phyloP scores from a whole-genome alignment of 1,140 invertebrate genomes.

The Drosophila repleta region DNA sequence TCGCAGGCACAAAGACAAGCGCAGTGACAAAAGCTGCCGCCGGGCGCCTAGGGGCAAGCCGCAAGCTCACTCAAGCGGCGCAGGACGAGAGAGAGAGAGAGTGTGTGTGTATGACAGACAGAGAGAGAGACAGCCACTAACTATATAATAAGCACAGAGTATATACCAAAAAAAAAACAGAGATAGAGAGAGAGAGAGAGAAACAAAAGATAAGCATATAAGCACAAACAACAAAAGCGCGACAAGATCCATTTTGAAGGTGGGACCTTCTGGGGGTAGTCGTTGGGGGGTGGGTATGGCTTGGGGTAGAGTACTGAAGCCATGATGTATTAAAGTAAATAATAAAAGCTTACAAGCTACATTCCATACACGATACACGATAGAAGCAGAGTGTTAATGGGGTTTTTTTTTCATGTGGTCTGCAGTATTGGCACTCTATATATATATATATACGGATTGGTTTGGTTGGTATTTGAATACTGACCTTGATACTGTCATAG shows the following conservation, averaged over 20 bases:
- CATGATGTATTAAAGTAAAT: slow-evolving; percentile 45
- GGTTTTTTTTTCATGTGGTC: background rate
- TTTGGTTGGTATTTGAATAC: slow-evolving; percentile 67
- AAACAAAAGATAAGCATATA: slow-evolving; percentile 67
- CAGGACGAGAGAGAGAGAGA: slow-evolving; percentile 10
- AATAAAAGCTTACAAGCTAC: slow-evolving; percentile 69
- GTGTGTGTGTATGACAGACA: slow-evolving; percentile 9
- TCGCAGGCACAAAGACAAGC: slow-evolving; percentile 19
- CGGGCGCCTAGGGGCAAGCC: slow-evolving; percentile 2
- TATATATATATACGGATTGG: background rate
- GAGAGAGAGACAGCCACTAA: slow-evolving; percentile 52
- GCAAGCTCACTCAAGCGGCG: slow-evolving; percentile 22
- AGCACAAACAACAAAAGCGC: slow-evolving; percentile 76
- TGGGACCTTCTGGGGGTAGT: too few species aligned
- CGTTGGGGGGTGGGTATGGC: background rate
- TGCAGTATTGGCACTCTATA: slow-evolving; percentile 1
- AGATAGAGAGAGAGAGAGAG: too few species aligned
- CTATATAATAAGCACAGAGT: slow-evolving; percentile 17
- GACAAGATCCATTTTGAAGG: slow-evolving; percentile 57
- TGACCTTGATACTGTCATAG: slow-evolving; percentile 99
- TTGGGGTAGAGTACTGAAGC: slow-evolving; percentile 26
- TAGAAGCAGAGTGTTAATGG: slow-evolving; percentile 56
- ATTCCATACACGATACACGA: slow-evolving; percentile 56
- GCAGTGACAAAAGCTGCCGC: slow-evolving; percentile 13
- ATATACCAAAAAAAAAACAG: too few species aligned